A percentile compares a stretch with the other conserved stretches of the same genome.
These are phyloP conservation scores for Gallinago nigripennis DNA, from an alignment of 2,797 vertebrate species.

Conservation along the genomic window DNA sequence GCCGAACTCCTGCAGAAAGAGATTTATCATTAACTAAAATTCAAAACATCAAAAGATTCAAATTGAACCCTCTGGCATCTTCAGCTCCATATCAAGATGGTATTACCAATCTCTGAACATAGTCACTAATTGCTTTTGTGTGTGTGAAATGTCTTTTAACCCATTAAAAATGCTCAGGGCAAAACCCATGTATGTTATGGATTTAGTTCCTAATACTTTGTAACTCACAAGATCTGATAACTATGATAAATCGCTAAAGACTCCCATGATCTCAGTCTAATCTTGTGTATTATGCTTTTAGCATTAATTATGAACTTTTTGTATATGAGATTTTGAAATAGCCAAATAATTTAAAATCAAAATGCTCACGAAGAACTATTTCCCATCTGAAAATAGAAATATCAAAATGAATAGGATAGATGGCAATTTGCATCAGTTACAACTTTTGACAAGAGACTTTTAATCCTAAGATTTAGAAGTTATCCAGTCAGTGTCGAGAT, in stretches of 20 bases:
- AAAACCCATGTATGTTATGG: not conserved
- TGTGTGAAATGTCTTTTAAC: constrained; percentile 45
- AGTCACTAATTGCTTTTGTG: constrained; percentile 63
- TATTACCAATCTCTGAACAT: constrained; percentile 12
- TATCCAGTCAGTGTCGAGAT: not conserved
- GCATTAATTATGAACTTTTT: not conserved
- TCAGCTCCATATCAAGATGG: not conserved
- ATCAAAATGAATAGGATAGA: not conserved
- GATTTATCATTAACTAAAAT: constrained; percentile 44
- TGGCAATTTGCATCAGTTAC: not conserved
- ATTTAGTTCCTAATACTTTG: constrained; percentile 44
- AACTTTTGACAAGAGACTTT: not conserved
- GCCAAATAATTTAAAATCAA: not conserved
- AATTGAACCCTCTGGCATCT: not conserved
- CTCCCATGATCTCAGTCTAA: not conserved
- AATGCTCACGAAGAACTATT: not conserved
- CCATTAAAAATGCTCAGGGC: not conserved
- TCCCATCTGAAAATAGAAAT: not conserved
- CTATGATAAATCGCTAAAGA: constrained; percentile 26
- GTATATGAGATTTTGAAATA: not conserved
- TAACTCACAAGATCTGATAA: not conserved
- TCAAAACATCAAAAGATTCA: constrained; percentile 48
- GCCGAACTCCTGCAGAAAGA: not conserved
- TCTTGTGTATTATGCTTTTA: not conserved
- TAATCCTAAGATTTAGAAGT: not conserved